A percentile compares a stretch with the other conserved stretches of the same genome.
These are phyloP conservation scores for Pelobates cultripes DNA, from an alignment of 2,797 vertebrate genomes.

Conservation along the genomic window DNA sequence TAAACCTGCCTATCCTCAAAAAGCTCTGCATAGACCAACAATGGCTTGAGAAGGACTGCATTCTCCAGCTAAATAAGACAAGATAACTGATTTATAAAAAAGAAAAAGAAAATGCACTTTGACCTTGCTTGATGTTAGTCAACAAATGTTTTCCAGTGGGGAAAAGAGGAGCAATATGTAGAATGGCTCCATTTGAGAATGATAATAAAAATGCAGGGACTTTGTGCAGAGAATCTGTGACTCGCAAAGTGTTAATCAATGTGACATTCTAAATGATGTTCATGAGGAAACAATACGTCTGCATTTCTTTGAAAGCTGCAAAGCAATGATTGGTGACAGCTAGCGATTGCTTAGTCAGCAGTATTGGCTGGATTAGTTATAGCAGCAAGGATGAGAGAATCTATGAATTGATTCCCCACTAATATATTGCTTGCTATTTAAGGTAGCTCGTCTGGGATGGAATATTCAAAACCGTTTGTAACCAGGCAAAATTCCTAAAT, in stretches of 20 bases:
- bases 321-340: conserved; percentile 77
- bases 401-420: conserved; percentile 71
- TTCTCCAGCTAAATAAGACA: no score
- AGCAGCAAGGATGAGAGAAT: conserved; percentile 68
- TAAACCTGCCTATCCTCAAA: no score
- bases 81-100: no score
- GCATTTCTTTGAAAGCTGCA: conserved; percentile 72
- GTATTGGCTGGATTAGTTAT: conserved; percentile 71
- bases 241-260: conserved; percentile 72
- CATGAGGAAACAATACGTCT: conserved; percentile 75
- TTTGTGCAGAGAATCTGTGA: not conserved
- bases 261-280: conserved; percentile 75
- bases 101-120: no score
- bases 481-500: not conserved
- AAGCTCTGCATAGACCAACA: no score
- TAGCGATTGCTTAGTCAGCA: conserved; percentile 75
- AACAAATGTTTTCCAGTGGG: no score
- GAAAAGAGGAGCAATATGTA: no score
- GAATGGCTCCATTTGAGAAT: no score
- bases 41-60: no score
- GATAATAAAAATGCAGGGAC: no score
- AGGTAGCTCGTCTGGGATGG: conserved; percentile 46
- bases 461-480: not conserved
- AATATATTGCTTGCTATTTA: conserved; percentile 69
- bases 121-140: no score